A percentile compares a stretch with the other conserved stretches of the same genome.
Conservation (phyloP, 2,113 vertebrate genomes). For the Burhinus oedicnemus region DNA sequence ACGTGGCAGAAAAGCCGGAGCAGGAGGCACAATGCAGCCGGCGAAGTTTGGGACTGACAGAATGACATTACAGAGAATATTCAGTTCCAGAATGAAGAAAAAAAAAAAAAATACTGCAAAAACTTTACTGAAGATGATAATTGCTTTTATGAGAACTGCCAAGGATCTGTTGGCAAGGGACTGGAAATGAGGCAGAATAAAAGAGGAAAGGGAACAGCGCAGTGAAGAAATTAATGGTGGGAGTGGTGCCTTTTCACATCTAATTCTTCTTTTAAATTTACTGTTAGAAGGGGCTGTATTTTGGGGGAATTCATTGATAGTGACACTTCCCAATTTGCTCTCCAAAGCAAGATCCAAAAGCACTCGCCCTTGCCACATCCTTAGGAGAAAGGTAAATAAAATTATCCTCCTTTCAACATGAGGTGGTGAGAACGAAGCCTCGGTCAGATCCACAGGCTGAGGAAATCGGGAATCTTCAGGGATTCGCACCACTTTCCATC, state of each 20-base stretch:
- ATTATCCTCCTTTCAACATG: background rate
- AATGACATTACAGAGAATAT: background rate
- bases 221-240: background rate
- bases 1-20: background rate
- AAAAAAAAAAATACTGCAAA: background rate
- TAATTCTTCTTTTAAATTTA: background rate
- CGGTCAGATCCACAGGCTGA: background rate
- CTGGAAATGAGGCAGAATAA: background rate
- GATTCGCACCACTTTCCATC: background rate
- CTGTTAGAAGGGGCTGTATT: background rate
- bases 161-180: conserved; percentile 21
- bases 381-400: background rate
- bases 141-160: conserved; percentile 34
- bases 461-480: background rate
- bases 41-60: background rate
- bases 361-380: background rate
- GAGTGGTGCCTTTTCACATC: background rate
- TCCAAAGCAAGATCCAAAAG: background rate
- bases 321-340: background rate
- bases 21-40: background rate
- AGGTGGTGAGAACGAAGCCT: background rate
- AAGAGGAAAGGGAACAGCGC: background rate
- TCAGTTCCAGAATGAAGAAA: background rate
- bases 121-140: conserved; percentile 10
- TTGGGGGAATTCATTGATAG: background rate